Base-by-base conservation (phyloP, 2,797 vertebrate species). In the Buphagus erythrorhynchus region DNA sequence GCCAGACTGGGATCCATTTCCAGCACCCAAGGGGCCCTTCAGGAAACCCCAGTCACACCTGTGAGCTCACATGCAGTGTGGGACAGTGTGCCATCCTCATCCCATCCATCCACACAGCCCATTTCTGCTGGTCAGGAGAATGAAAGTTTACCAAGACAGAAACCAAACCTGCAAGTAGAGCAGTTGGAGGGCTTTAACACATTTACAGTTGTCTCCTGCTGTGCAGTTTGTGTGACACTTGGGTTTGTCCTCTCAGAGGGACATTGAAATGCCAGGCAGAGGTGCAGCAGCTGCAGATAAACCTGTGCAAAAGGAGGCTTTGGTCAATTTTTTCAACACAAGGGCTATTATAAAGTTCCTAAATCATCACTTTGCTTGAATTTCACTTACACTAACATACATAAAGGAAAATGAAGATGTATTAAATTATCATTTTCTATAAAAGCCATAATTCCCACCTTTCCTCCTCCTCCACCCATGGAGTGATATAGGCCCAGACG, bases 41-140 rank as follows among this genome's bases (percentile, higher is more conserved):
- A 38, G 62, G 61, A 85, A 38, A n/a, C 1, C 20, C 43, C 0
- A 0, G 20, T 5, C 16, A 16, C 24, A 58, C 3, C 9, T 13
- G 3, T 1, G 16, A 59, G 19, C 45, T 63, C 72, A 10, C 7
- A 28, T 1, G 17, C 11, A 22, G 6, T 6, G 9, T 4, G 1
- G 46, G 16, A 46, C 62, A 28, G 19, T 6, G 33, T 3, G 1
- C 26, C 31, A 15, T 13, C 7, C 1, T 74, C 61, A 45, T 17
- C 40, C 43, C 42, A 26, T 22, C 55, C 54, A n/a, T 6, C 43
- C 63, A 31, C 29, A 43, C 8, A 33, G 18, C 22, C 25, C 13
- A 1, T 46, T 65, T 35, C 55, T 86, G 21, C 61, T 38, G 10
- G 9, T 11, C 43, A 31, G 40, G 19, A 67, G 17, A 63, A 71